Base-by-base conservation (phyloP, 92 coral and sea anemone species). In the Parazoanthus darwini region DNA sequence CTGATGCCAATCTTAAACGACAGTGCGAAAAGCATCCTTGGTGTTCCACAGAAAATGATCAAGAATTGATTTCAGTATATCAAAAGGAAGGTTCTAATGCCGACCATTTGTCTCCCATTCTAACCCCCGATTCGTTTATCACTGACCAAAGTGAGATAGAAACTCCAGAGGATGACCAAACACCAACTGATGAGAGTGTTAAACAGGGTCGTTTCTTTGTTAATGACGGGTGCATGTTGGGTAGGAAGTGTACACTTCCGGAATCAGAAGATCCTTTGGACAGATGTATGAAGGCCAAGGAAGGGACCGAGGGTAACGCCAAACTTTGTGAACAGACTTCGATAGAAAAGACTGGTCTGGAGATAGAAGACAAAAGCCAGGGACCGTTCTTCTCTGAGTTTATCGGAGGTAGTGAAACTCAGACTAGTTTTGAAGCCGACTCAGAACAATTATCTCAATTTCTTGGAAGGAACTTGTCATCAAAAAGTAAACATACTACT, bases 111-210 rank as follows among this genome's bases (percentile, higher is more conserved):
- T 84, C 87, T 18, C 87, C 87, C 39, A 84, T 84, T 84, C 71
- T 84, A 71, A 70, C 79, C 15, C 87, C 87, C n/a, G 87, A 84
- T 71, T 84, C 79, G 65, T 68, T 84, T 72, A 51, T 73, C 26
- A 70, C 43, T 48, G 87, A 84, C 29, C 87, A 71, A 29, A 84
- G 87, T 50, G 79, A 46, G 33, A 35, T 1, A 84, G 79, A 71
- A 16, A 18, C 37, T 44, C 78, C 79, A 46, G 46, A 44, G 39
- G 22, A n/a, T 15, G 77, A 26, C 4, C 77, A 42, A 43, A 7
- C 42, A 3, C 46, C 36, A 29, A 18, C 48, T 36, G 35, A 3
- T 44, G 73, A 80, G 16, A 48, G 11, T 56, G 29, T 7, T 29
- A 5, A 20, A 8, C 42, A 71, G 35, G 23, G 36, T 44, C 15